Evolutionary conservation across 2,113 vertebrate species (phyloP).

Genomic region (Steatornis caripensis): DNA sequence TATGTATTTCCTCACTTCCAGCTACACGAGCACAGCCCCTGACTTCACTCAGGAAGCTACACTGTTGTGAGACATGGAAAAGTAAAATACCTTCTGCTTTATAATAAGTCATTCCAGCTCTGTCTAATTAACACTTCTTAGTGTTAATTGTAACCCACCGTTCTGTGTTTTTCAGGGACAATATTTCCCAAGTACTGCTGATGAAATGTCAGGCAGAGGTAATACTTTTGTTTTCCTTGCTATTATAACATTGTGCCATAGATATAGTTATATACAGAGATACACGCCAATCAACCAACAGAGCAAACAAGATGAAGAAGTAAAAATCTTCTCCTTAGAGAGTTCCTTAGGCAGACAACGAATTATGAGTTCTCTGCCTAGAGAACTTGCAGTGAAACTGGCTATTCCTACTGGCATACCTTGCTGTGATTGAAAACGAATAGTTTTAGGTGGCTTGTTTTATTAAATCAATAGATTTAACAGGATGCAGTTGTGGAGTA

Average conservation of each 20-base stretch:
- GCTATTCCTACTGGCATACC: background rate
- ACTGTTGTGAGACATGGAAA: constrained; percentile 35
- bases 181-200: constrained; percentile 58
- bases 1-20: constrained; percentile 7
- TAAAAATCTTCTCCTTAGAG: constrained; percentile 40
- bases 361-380: constrained; percentile 26
- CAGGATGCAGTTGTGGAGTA: background rate
- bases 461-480: background rate
- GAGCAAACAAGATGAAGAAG: constrained; percentile 54
- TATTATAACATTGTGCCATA: constrained; percentile 64
- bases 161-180: constrained; percentile 56
- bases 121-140: constrained; percentile 68
- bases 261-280: constrained; percentile 66
- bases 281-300: constrained; percentile 52
- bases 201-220: constrained; percentile 59
- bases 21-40: background rate
- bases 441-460: background rate
- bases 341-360: constrained; percentile 18
- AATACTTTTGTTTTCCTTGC: constrained; percentile 64
- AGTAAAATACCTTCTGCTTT: constrained; percentile 43
- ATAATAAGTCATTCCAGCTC: constrained; percentile 50
- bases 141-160: constrained; percentile 68
- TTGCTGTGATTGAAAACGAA: background rate
- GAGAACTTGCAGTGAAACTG: background rate
- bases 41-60: constrained; percentile 28